phyloP scores from a whole-genome alignment of 2,797 vertebrate species.

The Halcyon leucocephala region DNA sequence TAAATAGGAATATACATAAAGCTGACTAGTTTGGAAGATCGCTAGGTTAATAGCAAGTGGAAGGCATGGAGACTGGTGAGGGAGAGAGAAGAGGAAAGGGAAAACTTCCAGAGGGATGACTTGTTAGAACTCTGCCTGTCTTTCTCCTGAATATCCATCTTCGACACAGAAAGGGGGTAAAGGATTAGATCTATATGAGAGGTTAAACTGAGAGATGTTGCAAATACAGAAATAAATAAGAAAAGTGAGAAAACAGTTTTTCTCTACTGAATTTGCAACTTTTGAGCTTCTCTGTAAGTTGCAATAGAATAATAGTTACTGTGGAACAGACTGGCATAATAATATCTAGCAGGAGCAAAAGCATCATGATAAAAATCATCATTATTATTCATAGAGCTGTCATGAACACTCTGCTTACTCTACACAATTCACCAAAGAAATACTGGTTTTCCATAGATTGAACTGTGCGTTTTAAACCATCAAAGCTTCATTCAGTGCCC shows the following conservation, averaged over 20 bases:
- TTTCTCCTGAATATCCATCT: background rate
- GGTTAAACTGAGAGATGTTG: background rate
- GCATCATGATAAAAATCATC: constrained; percentile 11
- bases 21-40: background rate
- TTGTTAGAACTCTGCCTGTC: background rate
- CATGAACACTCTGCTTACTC: constrained; percentile 27
- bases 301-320: background rate
- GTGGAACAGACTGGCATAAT: background rate
- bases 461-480: constrained; percentile 4
- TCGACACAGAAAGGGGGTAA: background rate
- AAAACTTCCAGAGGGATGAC: background rate
- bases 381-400: constrained; percentile 58
- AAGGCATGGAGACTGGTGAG: background rate
- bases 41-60: background rate
- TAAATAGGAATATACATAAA: background rate
- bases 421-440: constrained; percentile 13
- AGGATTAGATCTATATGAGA: background rate
- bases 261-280: background rate
- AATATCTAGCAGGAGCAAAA: constrained; percentile 11
- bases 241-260: background rate
- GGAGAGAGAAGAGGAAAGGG: background rate
- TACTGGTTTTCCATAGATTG: background rate
- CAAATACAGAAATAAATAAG: constrained; percentile 17
- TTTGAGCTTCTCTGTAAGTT: constrained; percentile 17
- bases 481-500: background rate